Evolutionary conservation across 35 echinoderm and acorn worm species (phyloP), one percentile per base, ranked within the genome.

Genomic region (Eucidaris tribuloides): DNA sequence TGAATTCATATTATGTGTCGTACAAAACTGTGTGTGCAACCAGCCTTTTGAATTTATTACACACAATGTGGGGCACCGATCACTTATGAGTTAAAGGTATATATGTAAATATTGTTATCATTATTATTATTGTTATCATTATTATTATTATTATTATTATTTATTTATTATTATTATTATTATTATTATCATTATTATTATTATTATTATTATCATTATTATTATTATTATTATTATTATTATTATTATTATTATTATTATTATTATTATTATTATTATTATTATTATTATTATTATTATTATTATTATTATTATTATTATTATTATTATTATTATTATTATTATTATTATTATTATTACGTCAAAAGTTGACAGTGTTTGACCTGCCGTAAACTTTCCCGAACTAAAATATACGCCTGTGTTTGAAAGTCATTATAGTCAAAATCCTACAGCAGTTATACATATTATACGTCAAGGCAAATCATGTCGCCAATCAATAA

Each of bases 101-200:
- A 13, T 14, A 14, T 55, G 22, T 55, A 14, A 55, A 14, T 55
- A 55, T 55, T 55, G 22, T 55, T 55, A 55, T 55, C 50, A 55
- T 55, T 55, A 55, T 55, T 55, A 14, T 55, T 55, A 55, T 55
- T 55, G 22, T 55, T 55, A 55, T 55, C 22, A 55, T 55, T 22
- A 55, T 55, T 55, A 55, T 55, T 55, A 55, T 55, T 55, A 55
- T 55, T 55, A 55, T 55, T 55, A 14, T 55, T 14, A 55, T 55
- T 55, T 55, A 14, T 14, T 55, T 55, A 55, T 55, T 55, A 55
- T 55, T 55, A 55, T 55, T 55, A 55, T 55, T 55, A 55, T 55
- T 55, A 55, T 55, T 55, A 55, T 55, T 55, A 55, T 55, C n/a
- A 55, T 55, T 55, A 55, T 55, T 55, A 55, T 55, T 55, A 55